Percentiles rank a stretch among this genome's conserved stretches.
These are phyloP conservation scores for Drosophila flavopinicola DNA, from an alignment of 2,888 invertebrate genomes.

Conservation along the genomic window DNA sequence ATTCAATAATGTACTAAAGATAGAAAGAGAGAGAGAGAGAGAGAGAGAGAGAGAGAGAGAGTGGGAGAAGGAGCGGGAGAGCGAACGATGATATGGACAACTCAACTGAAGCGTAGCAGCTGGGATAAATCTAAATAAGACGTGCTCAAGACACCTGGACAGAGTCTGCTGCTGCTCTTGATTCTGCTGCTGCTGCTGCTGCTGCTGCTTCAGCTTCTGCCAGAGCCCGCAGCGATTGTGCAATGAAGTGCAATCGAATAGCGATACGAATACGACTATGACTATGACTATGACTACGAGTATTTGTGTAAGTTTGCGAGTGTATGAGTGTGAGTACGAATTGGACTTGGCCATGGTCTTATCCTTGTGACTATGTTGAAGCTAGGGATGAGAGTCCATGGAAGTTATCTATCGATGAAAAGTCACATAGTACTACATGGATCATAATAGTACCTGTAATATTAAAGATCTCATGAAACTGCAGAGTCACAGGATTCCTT, in stretches of 20 bases:
- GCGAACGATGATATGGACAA: constrained; percentile 61
- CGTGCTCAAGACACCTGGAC: constrained; percentile 56
- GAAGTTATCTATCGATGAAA: no score
- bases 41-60: not conserved
- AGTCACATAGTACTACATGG: not conserved
- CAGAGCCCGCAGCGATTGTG: constrained; percentile 61
- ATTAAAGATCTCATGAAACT: no score
- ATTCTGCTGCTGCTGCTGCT: constrained; percentile 8
- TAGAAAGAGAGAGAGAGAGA: no score
- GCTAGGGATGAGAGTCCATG: not conserved
- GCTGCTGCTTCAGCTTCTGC: no score
- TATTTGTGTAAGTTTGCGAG: not conserved
- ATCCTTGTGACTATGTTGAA: constrained; percentile 18
- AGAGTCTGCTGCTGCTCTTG: constrained; percentile 8
- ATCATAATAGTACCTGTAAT: no score
- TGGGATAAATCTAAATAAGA: constrained; percentile 78
- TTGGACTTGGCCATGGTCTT: constrained; percentile 8
- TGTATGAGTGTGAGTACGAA: constrained; percentile 1
- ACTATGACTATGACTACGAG: not conserved
- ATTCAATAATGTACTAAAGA: constrained; percentile 75
- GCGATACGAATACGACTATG: constrained; percentile 33
- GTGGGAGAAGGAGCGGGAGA: not conserved
- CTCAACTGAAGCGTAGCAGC: constrained; percentile 73
- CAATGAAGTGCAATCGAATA: constrained; percentile 76
- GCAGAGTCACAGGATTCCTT: no score